These are phyloP conservation scores for Elymnias hypermnestra DNA, from an alignment of 1,140 invertebrate genomes.

Conservation along the genomic window DNA sequence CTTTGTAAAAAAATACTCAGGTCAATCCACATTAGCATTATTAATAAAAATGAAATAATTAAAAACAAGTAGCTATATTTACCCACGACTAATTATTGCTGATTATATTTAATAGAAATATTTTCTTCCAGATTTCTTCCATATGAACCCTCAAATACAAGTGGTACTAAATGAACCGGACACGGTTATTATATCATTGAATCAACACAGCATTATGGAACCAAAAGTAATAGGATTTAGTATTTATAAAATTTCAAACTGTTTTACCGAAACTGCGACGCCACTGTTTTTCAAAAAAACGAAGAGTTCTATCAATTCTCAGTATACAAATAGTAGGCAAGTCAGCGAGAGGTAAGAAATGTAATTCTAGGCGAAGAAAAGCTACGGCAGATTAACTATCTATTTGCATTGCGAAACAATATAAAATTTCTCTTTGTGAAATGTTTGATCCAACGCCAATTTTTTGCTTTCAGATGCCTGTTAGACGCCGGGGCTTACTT, in stretches of 20 bases:
- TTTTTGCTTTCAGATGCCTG: conserved; percentile 78
- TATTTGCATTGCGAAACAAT: too few relatives aligned
- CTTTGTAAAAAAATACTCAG: too few relatives aligned
- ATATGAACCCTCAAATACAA: conserved; percentile 94
- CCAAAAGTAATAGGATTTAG: conserved; percentile 96
- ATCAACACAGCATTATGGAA: conserved; percentile 94
- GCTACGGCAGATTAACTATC: too few relatives aligned
- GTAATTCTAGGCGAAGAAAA: too few relatives aligned
- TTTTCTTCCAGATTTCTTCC: conserved; percentile 88
- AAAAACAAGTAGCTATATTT: too few relatives aligned
- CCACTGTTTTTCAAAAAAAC: conserved; percentile 92
- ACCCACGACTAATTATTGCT: too few relatives aligned
- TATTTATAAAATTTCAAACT: conserved; percentile 83
- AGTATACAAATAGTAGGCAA: conserved; percentile 94
- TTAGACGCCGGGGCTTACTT: conserved; percentile 90
- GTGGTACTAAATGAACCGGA: conserved; percentile 86
- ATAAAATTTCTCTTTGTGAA: background rate
- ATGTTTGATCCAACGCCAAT: background rate
- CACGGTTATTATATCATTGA: conserved; percentile 90
- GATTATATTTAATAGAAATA: background rate
- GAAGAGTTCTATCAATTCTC: conserved; percentile 91
- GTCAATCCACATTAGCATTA: too few relatives aligned
- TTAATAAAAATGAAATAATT: too few relatives aligned
- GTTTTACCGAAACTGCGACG: conserved; percentile 76
- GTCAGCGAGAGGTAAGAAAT: conserved; percentile 78